Conservation (phyloP, 1,140 invertebrate species). For the Rhopalosiphum padi region DNA sequence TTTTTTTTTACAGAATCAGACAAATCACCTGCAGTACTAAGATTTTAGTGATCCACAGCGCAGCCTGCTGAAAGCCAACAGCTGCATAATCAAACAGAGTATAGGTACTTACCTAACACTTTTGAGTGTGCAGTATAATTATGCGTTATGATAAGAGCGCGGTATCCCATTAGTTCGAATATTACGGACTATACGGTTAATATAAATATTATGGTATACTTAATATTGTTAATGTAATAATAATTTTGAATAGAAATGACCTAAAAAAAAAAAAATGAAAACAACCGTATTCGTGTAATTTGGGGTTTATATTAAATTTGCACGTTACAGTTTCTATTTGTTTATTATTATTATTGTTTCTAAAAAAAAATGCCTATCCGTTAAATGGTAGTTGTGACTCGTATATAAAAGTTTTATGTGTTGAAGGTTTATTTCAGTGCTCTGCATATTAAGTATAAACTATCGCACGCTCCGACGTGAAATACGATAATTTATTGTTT, state of each 20-base stretch:
- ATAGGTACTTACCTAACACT: background rate
- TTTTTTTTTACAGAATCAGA: background rate
- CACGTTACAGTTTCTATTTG: background rate
- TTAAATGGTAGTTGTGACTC: background rate
- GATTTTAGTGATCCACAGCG: background rate
- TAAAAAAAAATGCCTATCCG: background rate
- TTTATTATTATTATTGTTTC: background rate
- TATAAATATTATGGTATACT: background rate
- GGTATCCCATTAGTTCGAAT: background rate
- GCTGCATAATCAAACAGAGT: background rate
- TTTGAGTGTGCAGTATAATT: background rate
- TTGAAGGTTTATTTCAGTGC: conserved; percentile 16
- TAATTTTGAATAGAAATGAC: background rate
- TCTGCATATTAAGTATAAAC: background rate
- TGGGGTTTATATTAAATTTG: background rate
- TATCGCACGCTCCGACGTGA: no score
- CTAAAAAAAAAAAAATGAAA: background rate
- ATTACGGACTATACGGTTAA: background rate
- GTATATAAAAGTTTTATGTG: conserved; percentile 21
- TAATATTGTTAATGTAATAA: background rate
- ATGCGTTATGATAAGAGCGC: background rate
- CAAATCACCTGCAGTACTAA: background rate
- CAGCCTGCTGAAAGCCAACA: background rate
- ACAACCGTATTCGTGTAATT: background rate
- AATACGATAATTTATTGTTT: background rate